phyloP scores from a whole-genome alignment of 1,140 invertebrate species.

The Phymastichus coffea region DNA sequence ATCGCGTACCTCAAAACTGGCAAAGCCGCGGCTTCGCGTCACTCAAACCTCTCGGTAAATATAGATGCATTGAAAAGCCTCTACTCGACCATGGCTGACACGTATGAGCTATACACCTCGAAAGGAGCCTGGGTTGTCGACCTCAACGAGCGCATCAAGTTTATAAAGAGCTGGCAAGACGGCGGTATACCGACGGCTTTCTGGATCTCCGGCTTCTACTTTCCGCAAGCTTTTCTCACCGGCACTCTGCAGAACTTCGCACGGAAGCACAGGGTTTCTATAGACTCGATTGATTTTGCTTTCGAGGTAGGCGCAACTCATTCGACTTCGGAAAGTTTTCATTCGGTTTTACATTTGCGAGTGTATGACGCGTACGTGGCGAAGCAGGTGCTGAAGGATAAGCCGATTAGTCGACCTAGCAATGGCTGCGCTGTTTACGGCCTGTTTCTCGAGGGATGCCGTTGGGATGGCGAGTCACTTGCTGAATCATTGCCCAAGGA shows the following conservation, averaged over 20 bases:
- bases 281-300: slow-evolving; percentile 73
- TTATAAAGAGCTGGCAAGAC: slow-evolving; percentile 68
- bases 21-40: slow-evolving; percentile 74
- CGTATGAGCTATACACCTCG: background rate
- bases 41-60: slow-evolving; percentile 74
- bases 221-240: slow-evolving; percentile 83
- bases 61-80: background rate
- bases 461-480: slow-evolving; percentile 62
- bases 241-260: slow-evolving; percentile 82
- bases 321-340: too few relatives aligned
- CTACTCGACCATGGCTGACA: background rate
- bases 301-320: slow-evolving; percentile 62
- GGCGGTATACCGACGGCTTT: slow-evolving; percentile 71
- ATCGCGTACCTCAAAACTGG: slow-evolving; percentile 73
- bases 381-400: slow-evolving; percentile 52
- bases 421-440: slow-evolving; percentile 75
- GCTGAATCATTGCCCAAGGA: slow-evolving; percentile 66
- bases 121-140: slow-evolving; percentile 66
- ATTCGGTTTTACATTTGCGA: too few relatives aligned
- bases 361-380: too few relatives aligned
- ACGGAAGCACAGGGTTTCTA: slow-evolving; percentile 71
- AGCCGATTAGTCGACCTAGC: slow-evolving; percentile 55
- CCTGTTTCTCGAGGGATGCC: slow-evolving; percentile 72
- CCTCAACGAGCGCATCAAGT: slow-evolving; percentile 61
- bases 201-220: slow-evolving; percentile 86